Percentiles rank a stretch among this genome's conserved stretches.
These are phyloP conservation scores for Stictonetta naevosa DNA, from an alignment of 2,113 vertebrate genomes.

Conservation along the genomic window DNA sequence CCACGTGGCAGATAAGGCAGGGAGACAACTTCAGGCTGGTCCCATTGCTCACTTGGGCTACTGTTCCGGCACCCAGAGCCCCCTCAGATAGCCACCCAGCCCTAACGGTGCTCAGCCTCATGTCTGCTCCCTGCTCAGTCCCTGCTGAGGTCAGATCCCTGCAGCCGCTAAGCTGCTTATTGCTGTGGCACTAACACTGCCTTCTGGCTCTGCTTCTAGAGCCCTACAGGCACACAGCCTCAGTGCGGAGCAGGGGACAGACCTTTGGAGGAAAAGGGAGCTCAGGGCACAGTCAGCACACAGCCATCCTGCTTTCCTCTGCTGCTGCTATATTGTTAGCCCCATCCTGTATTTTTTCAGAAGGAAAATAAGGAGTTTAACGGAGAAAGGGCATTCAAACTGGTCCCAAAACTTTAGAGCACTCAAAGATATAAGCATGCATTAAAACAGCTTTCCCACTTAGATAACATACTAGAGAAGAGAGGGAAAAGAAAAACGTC, in stretches of 20 bases:
- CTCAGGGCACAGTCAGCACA: rapidly evolving
- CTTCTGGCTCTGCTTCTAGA: neutral
- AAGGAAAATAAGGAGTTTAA: neutral
- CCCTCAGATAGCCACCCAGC: neutral
- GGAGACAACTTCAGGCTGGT: rapidly evolving
- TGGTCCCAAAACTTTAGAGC: neutral
- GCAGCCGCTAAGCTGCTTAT: neutral
- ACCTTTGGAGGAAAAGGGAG: neutral
- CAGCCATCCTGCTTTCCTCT: neutral
- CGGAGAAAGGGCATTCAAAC: rapidly evolving
- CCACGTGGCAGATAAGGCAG: rapidly evolving
- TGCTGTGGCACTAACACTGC: rapidly evolving
- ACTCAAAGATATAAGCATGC: neutral
- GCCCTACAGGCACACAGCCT: neutral
- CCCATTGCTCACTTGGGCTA: neutral
- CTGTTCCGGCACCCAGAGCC: neutral
- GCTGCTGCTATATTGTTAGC: neutral
- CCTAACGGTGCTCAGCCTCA: rapidly evolving
- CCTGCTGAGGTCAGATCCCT: neutral
- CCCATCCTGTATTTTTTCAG: no score
- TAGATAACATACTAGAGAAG: rapidly evolving
- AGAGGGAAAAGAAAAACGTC: neutral
- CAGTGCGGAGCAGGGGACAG: no score
- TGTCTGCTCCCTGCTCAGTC: neutral
- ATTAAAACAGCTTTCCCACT: neutral